Evolutionary conservation across 1,140 invertebrate genomes (phyloP), one percentile per base, ranked within the genome.

Genomic region (Trichonephila clavipes): DNA sequence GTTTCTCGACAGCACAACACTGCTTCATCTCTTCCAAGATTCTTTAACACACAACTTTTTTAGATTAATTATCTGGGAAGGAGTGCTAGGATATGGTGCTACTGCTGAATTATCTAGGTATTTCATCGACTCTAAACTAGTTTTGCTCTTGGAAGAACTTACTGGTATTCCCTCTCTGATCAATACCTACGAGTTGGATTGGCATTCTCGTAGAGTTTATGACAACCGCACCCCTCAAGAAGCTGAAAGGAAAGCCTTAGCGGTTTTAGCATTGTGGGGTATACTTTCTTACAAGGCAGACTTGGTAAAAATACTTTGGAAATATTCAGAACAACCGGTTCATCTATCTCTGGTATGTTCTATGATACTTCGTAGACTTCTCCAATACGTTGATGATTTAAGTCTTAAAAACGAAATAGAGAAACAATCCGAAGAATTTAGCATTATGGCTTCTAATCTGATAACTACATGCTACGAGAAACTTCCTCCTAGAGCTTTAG

Each of bases 261-360:
- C 93, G 34, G 94, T 94, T 18, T 77, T 95, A 18, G 62, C 94
- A 19, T 94, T 96, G 10, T 96, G 96, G 96, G 95, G 96, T 19
- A 95, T 96, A 24, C 94, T 96, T 66, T 94, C 94, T 51, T 90
- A 95, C 59, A 77, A 88, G 28, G 66, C 83, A 12, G 95, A 96
- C 89, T 93, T 96, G 28, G 96, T 95, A 0, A 96, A 96, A 94
- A 94, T 95, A 5, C 87, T 96, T 24, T 96, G 96, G 96, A 95
- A 95, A 82, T 94, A 95, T 72, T 95, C 95, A 51, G 95, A 96
- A 83, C 95, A 96, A 86, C 96, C 96, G 0, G 95, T 96, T 51
- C 95, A 96, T 51, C 94, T 96, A 62, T 96, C 96, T 64, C 94
- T 96, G 0, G 95, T 96, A 24, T 94, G 95, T 88, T 95, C 95